These are phyloP conservation scores for Clarias batrachus DNA, from an alignment of 2,113 vertebrate species.

Conservation along the genomic window DNA sequence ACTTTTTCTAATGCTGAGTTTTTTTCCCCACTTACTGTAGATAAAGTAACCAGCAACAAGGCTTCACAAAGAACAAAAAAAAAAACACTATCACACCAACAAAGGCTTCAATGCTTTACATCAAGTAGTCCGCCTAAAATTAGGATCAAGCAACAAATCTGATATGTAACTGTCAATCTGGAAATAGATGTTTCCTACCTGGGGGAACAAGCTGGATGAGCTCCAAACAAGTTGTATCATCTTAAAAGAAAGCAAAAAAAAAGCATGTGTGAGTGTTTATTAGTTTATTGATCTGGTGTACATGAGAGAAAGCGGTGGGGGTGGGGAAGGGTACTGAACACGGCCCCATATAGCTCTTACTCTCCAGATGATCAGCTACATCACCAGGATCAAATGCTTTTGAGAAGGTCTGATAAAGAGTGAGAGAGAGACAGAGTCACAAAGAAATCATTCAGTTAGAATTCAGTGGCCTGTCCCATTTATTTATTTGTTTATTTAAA, in stretches of 20 bases:
- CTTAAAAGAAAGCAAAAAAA: conserved; percentile 61
- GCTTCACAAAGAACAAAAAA: neutral
- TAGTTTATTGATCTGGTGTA: conserved; percentile 52
- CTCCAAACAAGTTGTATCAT: conserved; percentile 88
- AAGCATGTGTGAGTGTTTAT: conserved; percentile 38
- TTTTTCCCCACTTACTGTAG: neutral
- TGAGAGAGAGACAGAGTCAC: conserved; percentile 30
- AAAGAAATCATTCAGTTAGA: neutral
- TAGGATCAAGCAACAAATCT: neutral
- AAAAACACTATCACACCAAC: neutral
- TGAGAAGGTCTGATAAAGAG: conserved; percentile 75
- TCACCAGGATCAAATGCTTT: conserved; percentile 85
- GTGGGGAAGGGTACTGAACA: conserved; percentile 2
- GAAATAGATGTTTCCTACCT: conserved; percentile 76
- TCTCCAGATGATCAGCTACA: conserved; percentile 84
- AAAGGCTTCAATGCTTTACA: conserved; percentile 16
- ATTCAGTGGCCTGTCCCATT: neutral
- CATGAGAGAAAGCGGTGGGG: conserved; percentile 55
- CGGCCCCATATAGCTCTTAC: conserved; percentile 72
- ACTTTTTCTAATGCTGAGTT: neutral
- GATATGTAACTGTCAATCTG: conserved; percentile 24
- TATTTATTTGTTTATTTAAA: neutral
- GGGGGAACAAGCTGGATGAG: conserved; percentile 89
- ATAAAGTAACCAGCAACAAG: neutral
- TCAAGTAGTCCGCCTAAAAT: conserved; percentile 9